phyloP scores from a whole-genome alignment of 2,113 vertebrate species.

The Cephalopholis sonnerati region DNA sequence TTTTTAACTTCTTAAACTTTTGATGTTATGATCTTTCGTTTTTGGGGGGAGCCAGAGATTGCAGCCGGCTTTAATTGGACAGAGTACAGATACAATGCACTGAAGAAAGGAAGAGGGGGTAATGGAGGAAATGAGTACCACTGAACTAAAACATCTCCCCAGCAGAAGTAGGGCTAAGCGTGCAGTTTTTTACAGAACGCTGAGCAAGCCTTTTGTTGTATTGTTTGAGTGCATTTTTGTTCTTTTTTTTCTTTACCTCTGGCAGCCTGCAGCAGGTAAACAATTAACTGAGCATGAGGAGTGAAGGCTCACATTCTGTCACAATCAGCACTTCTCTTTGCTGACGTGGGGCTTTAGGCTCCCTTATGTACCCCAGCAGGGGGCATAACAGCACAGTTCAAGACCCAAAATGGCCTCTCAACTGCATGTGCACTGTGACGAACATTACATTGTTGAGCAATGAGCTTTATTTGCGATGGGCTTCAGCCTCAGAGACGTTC shows the following conservation, averaged over 20 bases:
- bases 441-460: constrained; percentile 20
- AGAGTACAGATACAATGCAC: not conserved
- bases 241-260: constrained; percentile 25
- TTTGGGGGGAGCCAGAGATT: constrained; percentile 2
- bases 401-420: constrained; percentile 46
- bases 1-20: not conserved
- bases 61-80: not conserved
- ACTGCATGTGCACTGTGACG: constrained; percentile 11
- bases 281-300: constrained; percentile 59
- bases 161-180: constrained; percentile 8
- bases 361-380: constrained; percentile 15
- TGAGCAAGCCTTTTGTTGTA: constrained; percentile 55
- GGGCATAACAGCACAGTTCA: constrained; percentile 34
- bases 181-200: constrained; percentile 39
- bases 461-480: constrained; percentile 1
- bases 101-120: not conserved
- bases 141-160: constrained; percentile 8
- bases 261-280: constrained; percentile 67
- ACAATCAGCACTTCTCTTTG: constrained; percentile 74
- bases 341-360: constrained; percentile 63
- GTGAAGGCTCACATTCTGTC: constrained; percentile 34
- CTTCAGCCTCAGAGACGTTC: constrained; percentile 6
- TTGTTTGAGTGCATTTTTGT: constrained; percentile 30
- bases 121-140: not conserved
- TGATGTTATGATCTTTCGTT: not conserved